phyloP scores from a whole-genome alignment of 2,888 invertebrate species.

The Lepidocyrtoides sp. region DNA sequence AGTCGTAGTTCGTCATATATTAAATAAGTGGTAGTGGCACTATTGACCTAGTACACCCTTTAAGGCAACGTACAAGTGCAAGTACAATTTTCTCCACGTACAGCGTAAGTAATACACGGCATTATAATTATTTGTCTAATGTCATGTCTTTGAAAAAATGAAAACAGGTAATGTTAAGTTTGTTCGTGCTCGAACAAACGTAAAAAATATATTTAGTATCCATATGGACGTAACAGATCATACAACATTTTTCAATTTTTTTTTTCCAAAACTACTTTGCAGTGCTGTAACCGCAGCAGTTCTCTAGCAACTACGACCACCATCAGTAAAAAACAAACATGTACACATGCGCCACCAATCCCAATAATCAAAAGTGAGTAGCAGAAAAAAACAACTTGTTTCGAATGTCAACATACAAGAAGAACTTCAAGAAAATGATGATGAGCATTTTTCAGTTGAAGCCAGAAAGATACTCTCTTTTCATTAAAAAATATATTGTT shows the following conservation, averaged over 20 bases:
- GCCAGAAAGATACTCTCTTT: constrained; percentile 42
- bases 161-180: constrained; percentile 36
- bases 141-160: constrained; percentile 31
- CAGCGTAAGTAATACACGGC: too few species aligned
- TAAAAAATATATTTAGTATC: neutral
- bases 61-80: constrained; percentile 45
- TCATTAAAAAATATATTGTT: constrained; percentile 54
- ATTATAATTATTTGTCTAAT: constrained; percentile 5
- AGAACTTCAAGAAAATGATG: neutral
- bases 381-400: constrained; percentile 59
- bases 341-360: constrained; percentile 9
- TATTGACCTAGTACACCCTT: constrained; percentile 55
- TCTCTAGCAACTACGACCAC: neutral
- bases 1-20: neutral
- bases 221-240: too few species aligned
- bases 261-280: constrained; percentile 12
- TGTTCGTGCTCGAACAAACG: neutral
- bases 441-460: constrained; percentile 4
- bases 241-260: too few species aligned
- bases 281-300: constrained; percentile 28
- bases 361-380: constrained; percentile 7
- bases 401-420: constrained; percentile 53
- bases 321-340: neutral
- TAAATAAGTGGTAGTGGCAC: neutral
- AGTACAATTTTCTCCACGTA: constrained; percentile 62